phyloP scores from a whole-genome alignment of 2,888 invertebrate species.

The Acleris laterana region DNA sequence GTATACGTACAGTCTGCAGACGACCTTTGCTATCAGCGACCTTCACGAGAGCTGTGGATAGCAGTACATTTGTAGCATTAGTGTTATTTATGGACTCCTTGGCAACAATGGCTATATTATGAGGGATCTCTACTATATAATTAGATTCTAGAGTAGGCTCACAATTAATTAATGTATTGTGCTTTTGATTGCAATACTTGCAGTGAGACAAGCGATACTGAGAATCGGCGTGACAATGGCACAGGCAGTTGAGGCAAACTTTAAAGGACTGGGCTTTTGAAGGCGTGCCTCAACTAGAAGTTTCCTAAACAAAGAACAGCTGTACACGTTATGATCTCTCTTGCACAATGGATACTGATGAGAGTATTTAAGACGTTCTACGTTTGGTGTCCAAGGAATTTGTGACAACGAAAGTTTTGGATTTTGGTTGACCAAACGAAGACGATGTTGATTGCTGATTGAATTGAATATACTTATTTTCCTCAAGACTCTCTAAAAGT shows the following conservation, averaged over 20 bases:
- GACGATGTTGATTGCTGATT: background rate
- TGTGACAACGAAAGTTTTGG: conserved; percentile 8
- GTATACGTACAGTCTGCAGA: conserved; percentile 22
- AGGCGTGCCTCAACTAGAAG: conserved; percentile 33
- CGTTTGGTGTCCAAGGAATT: background rate
- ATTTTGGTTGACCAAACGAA: background rate
- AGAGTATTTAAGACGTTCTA: background rate
- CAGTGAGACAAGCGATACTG: conserved; percentile 38
- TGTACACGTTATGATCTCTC: conserved; percentile 36
- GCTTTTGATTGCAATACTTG: conserved; percentile 41
- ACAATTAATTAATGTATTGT: conserved; percentile 40
- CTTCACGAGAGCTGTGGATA: conserved; percentile 42
- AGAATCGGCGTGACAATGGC: conserved; percentile 20
- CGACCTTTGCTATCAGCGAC: conserved; percentile 19
- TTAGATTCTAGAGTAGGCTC: conserved; percentile 3
- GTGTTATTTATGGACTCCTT: background rate
- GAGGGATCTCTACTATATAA: conserved; percentile 6
- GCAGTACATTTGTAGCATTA: conserved; percentile 33
- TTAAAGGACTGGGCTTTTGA: conserved; percentile 36
- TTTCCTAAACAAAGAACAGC: conserved; percentile 34
- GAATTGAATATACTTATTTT: background rate
- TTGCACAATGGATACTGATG: conserved; percentile 35
- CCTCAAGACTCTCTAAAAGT: conserved; percentile 27
- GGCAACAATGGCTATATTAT: conserved; percentile 13
- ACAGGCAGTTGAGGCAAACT: conserved; percentile 39